A percentile compares a stretch with the other conserved stretches of the same genome.
These are phyloP conservation scores for Ruditapes philippinarum DNA, from an alignment of 1,140 invertebrate species.

Conservation along the genomic window DNA sequence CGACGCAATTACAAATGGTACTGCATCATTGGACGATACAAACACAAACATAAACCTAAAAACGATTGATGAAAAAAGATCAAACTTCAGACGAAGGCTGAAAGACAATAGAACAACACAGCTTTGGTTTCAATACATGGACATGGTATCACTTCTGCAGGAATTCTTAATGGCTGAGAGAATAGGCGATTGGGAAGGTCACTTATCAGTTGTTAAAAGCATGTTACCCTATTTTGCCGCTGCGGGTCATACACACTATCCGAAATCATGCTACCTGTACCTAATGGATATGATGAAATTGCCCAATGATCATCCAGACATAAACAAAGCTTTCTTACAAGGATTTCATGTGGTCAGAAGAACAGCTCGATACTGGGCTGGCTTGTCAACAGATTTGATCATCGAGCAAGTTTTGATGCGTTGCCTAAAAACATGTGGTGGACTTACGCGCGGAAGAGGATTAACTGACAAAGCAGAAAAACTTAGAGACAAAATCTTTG, in stretches of 20 bases:
- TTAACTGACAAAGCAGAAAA: no score
- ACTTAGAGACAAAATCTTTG: no score
- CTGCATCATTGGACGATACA: background rate
- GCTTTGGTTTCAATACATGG: slow-evolving; percentile 1
- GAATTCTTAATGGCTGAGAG: slow-evolving; percentile 73
- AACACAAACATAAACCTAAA: background rate
- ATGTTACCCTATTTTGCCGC: slow-evolving; percentile 86
- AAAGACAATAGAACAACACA: background rate
- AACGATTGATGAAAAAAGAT: background rate
- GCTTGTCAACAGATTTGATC: no score
- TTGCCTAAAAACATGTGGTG: no score
- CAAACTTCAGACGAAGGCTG: background rate
- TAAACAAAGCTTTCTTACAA: slow-evolving; percentile 76
- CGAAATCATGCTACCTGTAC: slow-evolving; percentile 87
- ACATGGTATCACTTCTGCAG: slow-evolving; percentile 1
- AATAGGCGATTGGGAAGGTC: slow-evolving; percentile 72
- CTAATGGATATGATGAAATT: slow-evolving; percentile 86
- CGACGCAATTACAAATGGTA: background rate
- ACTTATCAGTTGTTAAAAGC: slow-evolving; percentile 71
- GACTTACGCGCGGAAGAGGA: no score
- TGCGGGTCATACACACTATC: slow-evolving; percentile 86
- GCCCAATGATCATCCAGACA: slow-evolving; percentile 52
- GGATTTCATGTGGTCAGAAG: slow-evolving; percentile 72
- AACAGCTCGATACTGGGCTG: slow-evolving; percentile 85
- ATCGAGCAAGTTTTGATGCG: no score